A percentile compares a stretch with the other conserved stretches of the same genome.
These are phyloP conservation scores for Magallana ariakensis DNA, from an alignment of 1,140 invertebrate species.

Conservation along the genomic window DNA sequence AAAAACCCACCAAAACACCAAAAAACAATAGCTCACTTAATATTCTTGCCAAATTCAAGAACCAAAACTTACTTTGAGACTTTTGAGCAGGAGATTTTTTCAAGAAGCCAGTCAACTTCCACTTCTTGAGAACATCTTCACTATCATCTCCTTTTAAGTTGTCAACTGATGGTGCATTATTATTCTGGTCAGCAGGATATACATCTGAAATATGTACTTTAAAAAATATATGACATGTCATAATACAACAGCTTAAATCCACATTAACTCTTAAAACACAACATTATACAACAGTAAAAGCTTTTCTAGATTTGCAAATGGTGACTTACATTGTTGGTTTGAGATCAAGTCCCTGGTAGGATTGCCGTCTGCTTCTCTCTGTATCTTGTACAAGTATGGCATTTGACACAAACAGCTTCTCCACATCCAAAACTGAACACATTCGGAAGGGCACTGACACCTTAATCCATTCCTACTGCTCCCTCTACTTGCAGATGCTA, in stretches of 20 bases:
- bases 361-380: background rate
- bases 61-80: background rate
- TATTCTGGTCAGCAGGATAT: background rate
- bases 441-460: background rate
- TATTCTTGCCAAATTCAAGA: background rate
- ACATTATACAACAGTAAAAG: too few species aligned
- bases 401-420: slow-evolving; percentile 6
- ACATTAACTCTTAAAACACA: too few species aligned
- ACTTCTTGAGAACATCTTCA: background rate
- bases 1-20: too few species aligned
- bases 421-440: slow-evolving; percentile 28
- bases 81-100: background rate
- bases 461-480: background rate
- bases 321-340: background rate
- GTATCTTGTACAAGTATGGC: slow-evolving; percentile 10
- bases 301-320: background rate
- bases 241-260: too few species aligned
- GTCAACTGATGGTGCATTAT: background rate
- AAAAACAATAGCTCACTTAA: too few species aligned
- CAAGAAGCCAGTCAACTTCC: background rate
- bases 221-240: too few species aligned
- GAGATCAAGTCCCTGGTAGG: background rate
- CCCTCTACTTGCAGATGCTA: background rate
- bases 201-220: background rate
- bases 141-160: background rate